Base-by-base conservation (phyloP, 2,797 vertebrate species). In the Artibeus lituratus region DNA sequence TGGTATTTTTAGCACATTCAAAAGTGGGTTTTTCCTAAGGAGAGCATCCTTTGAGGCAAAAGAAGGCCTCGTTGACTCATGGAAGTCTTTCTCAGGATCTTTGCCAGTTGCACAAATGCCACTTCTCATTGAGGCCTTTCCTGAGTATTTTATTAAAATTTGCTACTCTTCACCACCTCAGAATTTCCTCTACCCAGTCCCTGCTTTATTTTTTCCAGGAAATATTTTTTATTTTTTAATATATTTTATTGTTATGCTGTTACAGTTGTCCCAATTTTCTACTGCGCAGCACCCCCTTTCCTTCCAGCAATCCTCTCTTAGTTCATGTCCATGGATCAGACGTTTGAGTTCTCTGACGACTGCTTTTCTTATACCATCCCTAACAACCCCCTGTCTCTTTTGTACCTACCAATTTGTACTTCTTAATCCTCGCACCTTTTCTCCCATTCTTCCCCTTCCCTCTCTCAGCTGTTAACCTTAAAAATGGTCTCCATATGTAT, bases 101-200 rank as follows among this genome's bases (percentile, higher is more conserved):
- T 65, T 53, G 16, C 44, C 35, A 4, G 4, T 57, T 51, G 37
- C 26, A 85, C 24, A 74, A 14, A 26, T 22, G 4, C 7, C 16
- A 44, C 49, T 26, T 26, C 29, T 51, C 1, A 0, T 3, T 9
- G 11, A 53, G 26, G 10, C 16, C 21, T 62, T 69, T 85, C 32
- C 47, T 39, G 35, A 26, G 21, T 4, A 22, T 11, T 70, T 44
- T 37, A 55, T 55, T 73, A 81, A 53, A 67, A 70, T 10, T 12
- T 35, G 7, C 1, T 1, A 0, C 1, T 29, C 2, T 37, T 32
- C 32, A 24, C 19, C 44, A 26, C 10, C 6, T 51, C 14, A 35
- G 12, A 22, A 32, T 37, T 49, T 7, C 49, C n/a, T n/a, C 12
- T 8, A 3, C 1, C 7, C 6, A 26, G 12, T 81, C 12, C 10